A percentile compares a stretch with the other conserved stretches of the same genome.
Evolutionary conservation across 2,113 vertebrate genomes (phyloP).

Genomic region (Protobothrops flavoviridis): DNA sequence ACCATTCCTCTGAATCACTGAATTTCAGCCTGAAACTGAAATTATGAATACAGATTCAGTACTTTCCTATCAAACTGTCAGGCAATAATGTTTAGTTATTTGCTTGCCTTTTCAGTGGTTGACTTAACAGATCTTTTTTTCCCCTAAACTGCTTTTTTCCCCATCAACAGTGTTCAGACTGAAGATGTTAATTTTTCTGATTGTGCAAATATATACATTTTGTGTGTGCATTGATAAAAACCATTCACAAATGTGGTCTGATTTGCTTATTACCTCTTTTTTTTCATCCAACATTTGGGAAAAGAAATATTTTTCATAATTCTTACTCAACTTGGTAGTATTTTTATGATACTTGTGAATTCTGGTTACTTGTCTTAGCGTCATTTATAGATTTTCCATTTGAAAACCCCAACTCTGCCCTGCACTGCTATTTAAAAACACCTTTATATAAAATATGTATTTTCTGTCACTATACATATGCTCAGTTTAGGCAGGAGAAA

Average conservation of each 20-base stretch:
- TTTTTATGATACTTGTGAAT: constrained; percentile 48
- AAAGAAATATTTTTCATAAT: constrained; percentile 32
- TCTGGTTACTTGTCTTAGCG: constrained; percentile 29
- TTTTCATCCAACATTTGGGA: constrained; percentile 30
- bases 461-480: background rate
- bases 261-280: constrained; percentile 43
- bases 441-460: background rate
- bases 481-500: background rate
- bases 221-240: constrained; percentile 47
- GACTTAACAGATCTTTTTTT: constrained; percentile 24
- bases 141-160: constrained; percentile 42
- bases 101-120: constrained; percentile 41
- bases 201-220: constrained; percentile 49
- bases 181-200: constrained; percentile 58
- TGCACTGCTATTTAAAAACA: background rate
- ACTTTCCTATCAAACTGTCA: constrained; percentile 24
- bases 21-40: constrained; percentile 36
- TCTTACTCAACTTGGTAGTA: constrained; percentile 31
- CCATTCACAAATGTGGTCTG: constrained; percentile 42
- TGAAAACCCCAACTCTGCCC: background rate
- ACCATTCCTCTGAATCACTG: constrained; percentile 24
- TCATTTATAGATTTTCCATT: background rate
- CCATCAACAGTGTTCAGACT: constrained; percentile 48
- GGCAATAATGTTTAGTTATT: constrained; percentile 52
- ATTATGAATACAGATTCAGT: constrained; percentile 32